These are phyloP conservation scores for Rissa tridactyla DNA, from an alignment of 2,113 vertebrate genomes.

Conservation along the genomic window DNA sequence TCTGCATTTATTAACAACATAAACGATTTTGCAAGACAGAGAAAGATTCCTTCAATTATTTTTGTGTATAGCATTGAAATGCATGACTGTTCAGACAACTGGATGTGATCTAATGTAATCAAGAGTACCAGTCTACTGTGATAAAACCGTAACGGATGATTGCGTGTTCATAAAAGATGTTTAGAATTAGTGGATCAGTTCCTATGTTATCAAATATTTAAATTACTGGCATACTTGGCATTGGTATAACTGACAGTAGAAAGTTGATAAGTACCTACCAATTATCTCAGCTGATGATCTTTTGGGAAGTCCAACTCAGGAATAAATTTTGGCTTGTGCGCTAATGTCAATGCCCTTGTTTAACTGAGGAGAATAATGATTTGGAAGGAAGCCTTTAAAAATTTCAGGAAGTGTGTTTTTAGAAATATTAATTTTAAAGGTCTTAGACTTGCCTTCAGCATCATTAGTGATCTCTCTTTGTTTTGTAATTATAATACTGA, in stretches of 20 bases:
- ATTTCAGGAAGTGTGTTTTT: background rate
- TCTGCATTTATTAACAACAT: background rate
- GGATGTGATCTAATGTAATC: background rate
- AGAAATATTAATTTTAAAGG: background rate
- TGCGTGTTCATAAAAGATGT: background rate
- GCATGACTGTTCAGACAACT: background rate
- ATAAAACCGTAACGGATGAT: background rate
- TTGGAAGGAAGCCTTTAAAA: background rate
- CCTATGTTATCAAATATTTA: background rate
- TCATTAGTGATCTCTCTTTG: background rate
- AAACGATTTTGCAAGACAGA: background rate
- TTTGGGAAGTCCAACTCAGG: background rate
- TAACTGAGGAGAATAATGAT: background rate
- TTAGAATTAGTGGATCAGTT: background rate
- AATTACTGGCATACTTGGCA: background rate
- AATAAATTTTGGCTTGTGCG: background rate
- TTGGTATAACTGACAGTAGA: background rate
- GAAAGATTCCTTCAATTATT: background rate
- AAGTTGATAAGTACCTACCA: background rate
- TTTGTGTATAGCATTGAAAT: background rate
- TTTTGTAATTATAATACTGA: background rate
- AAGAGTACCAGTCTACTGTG: background rate
- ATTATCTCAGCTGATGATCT: background rate
- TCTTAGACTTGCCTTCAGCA: background rate
- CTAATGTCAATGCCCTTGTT: background rate